phyloP scores from a whole-genome alignment of 2,888 invertebrate species.

The Tricholauxania praeusta region DNA sequence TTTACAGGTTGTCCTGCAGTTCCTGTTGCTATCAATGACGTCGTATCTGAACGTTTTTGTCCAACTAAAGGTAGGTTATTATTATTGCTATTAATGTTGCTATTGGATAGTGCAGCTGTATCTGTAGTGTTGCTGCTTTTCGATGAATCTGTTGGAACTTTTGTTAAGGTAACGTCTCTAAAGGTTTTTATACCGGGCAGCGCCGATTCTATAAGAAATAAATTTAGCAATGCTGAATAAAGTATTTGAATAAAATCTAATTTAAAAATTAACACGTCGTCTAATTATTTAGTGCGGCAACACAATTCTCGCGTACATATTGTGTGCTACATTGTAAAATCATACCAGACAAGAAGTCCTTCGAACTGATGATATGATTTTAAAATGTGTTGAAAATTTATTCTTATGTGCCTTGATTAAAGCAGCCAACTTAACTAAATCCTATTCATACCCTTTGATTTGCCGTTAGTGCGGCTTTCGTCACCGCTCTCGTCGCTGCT shows the following conservation, averaged over 20 bases:
- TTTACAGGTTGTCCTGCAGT: conserved; percentile 62
- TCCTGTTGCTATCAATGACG: conserved; percentile 54
- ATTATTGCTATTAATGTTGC: conserved; percentile 50
- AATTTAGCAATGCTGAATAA: no score
- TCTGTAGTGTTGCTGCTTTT: conserved; percentile 4
- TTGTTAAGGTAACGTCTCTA: conserved; percentile 49
- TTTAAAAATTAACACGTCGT: background rate
- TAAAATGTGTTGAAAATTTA: no score
- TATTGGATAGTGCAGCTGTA: background rate
- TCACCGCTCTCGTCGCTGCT: conserved; percentile 79
- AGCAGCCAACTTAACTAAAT: no score
- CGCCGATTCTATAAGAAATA: conserved; percentile 12
- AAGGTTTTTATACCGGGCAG: conserved; percentile 38
- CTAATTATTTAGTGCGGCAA: no score
- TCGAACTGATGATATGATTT: no score
- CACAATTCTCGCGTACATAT: no score
- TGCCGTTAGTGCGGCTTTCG: conserved; percentile 69
- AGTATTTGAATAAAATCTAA: background rate
- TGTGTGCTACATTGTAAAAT: no score
- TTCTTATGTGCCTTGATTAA: no score
- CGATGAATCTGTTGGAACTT: conserved; percentile 47
- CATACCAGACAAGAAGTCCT: no score
- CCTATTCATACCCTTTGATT: conserved; percentile 66
- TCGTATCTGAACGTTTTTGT: conserved; percentile 46
- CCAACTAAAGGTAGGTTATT: conserved; percentile 28